phyloP scores from a whole-genome alignment of 2,113 vertebrate species.

The Oryzias woworae region DNA sequence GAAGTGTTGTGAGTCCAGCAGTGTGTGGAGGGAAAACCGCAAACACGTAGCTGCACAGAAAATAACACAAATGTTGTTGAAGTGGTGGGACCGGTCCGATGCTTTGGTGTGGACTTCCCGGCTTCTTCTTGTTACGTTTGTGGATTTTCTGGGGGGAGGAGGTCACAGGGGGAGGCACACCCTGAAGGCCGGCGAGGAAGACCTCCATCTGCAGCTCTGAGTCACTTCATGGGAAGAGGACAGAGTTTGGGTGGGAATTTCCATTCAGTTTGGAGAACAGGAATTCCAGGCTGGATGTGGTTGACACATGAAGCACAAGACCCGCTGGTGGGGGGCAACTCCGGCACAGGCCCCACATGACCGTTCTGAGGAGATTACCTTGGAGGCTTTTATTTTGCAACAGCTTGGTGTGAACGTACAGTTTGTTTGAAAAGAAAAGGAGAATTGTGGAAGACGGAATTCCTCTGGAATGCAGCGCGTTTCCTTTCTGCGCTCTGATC shows the following conservation, averaged over 20 bases:
- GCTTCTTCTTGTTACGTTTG: slow-evolving; percentile 42
- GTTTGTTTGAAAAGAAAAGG: neutral
- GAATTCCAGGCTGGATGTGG: slow-evolving; percentile 24
- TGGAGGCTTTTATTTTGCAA: neutral
- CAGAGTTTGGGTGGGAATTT: slow-evolving; percentile 40
- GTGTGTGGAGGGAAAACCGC: slow-evolving; percentile 1
- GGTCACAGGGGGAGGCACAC: slow-evolving; percentile 61
- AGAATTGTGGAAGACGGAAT: slow-evolving; percentile 26
- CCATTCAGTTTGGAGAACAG: slow-evolving; percentile 34
- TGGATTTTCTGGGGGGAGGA: slow-evolving; percentile 57
- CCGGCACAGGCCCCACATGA: slow-evolving; percentile 14
- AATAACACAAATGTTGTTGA: neutral
- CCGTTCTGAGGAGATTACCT: slow-evolving; percentile 9
- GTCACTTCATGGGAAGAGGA: slow-evolving; percentile 42
- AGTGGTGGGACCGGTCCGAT: neutral
- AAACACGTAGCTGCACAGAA: neutral
- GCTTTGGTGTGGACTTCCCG: slow-evolving; percentile 6
- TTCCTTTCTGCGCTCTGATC: slow-evolving; percentile 42
- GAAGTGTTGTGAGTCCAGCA: slow-evolving; percentile 34
- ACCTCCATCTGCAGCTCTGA: slow-evolving; percentile 39
- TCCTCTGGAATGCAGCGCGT: slow-evolving; percentile 46
- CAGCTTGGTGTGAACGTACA: neutral
- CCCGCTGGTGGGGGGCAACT: neutral
- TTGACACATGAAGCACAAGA: neutral
- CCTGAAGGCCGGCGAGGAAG: slow-evolving; percentile 48